A percentile compares a stretch with the other conserved stretches of the same genome.
phyloP scores from a whole-genome alignment of 2,797 vertebrate genomes.

The Danio choprae region DNA sequence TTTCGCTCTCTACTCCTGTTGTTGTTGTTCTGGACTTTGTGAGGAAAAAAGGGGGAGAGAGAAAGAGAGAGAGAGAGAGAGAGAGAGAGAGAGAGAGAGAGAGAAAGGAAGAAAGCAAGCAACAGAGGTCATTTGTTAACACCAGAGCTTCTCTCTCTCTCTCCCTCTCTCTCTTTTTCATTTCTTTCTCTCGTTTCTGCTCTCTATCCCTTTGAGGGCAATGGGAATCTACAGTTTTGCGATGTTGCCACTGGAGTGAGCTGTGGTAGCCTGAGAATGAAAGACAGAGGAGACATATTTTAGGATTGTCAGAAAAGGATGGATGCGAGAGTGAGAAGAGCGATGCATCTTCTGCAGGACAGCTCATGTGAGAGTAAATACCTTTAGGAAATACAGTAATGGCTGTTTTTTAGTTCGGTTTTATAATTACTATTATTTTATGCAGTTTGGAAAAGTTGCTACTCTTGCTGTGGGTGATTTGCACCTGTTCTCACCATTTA shows the following conservation, averaged over 20 bases:
- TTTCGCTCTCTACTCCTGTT: constrained; percentile 28
- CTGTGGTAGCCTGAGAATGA: constrained; percentile 44
- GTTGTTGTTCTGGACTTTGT: constrained; percentile 59
- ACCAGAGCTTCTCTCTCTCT: constrained; percentile 59
- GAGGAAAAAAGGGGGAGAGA: constrained; percentile 53
- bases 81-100: constrained; percentile 52
- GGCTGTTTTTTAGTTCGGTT: neutral
- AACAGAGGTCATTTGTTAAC: constrained; percentile 72
- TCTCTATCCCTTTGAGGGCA: constrained; percentile 25
- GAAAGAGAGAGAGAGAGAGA: constrained; percentile 37
- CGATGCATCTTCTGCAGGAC: neutral
- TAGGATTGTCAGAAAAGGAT: constrained; percentile 10
- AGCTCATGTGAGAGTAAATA: neutral
- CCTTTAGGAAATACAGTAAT: neutral
- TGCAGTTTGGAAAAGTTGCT: neutral
- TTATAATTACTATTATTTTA: neutral
- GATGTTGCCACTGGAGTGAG: constrained; percentile 59
- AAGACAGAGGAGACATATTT: neutral
- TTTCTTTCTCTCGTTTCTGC: constrained; percentile 24
- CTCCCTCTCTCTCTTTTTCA: constrained; percentile 31
- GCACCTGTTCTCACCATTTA: neutral
- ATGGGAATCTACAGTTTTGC: constrained; percentile 47
- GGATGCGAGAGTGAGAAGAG: neutral
- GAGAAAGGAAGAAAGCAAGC: constrained; percentile 54
- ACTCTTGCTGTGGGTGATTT: neutral